These are phyloP conservation scores for Redunca redunca DNA, from an alignment of 2,113 vertebrate genomes.

Conservation along the genomic window DNA sequence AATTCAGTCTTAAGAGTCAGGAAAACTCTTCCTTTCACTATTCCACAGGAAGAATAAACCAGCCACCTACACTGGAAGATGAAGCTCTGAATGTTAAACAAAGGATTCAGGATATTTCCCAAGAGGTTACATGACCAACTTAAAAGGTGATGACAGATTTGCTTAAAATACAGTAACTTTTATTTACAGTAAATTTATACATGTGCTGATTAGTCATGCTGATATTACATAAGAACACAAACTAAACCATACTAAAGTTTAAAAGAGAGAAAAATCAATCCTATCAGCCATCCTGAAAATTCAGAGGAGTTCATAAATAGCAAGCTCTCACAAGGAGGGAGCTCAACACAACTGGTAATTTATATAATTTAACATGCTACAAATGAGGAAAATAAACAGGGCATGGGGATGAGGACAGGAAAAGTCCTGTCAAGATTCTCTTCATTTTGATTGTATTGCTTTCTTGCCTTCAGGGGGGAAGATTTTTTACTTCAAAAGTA, in stretches of 20 bases:
- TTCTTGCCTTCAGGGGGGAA: constrained; percentile 80
- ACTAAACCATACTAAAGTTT: background rate
- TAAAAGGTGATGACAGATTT: background rate
- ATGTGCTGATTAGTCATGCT: background rate
- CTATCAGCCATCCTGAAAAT: background rate
- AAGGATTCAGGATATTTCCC: background rate
- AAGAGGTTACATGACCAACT: background rate
- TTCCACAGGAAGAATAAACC: background rate
- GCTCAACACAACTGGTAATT: background rate
- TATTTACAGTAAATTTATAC: background rate
- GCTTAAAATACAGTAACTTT: background rate
- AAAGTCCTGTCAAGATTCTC: constrained; percentile 39
- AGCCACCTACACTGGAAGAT: background rate
- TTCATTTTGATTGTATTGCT: constrained; percentile 82
- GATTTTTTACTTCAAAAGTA: constrained; percentile 85
- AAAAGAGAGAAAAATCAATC: constrained; percentile 30
- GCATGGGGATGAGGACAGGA: background rate
- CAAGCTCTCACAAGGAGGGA: background rate
- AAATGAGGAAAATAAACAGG: background rate
- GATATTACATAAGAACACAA: background rate
- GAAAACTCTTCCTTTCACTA: background rate
- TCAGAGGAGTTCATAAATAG: constrained; percentile 38
- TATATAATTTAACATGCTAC: constrained; percentile 35
- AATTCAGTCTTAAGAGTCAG: background rate
- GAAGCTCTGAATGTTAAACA: background rate